Base-by-base conservation (phyloP, 2,888 invertebrate species). In the Embidobia sp. region DNA sequence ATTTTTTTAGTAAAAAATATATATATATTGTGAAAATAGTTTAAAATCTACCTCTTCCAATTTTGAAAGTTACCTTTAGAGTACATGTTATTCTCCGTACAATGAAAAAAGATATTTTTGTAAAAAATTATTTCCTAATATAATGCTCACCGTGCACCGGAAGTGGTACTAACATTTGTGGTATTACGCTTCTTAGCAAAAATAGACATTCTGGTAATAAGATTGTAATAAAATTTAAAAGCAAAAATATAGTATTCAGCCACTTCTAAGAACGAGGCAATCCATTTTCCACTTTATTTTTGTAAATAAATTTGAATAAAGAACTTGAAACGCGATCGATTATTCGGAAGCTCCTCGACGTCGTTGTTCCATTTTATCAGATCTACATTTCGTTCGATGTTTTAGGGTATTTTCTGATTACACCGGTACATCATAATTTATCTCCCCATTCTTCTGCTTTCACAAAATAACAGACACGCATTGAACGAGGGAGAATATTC, bases 141-240 rank as follows among this genome's bases (percentile, higher is more conserved):
- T 18, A 42, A 57, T 31, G 15, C 3, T 15, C 6, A 3, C 16
- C 7, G 7, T 29, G 2, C 33, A 15, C 18, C 27, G 61, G 27
- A 49, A 49, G 49, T 63, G 18, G 49, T 63, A 37, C 27, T 19
- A 27, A 37, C 22, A 49, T 49, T 48, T 16, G 11, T 11, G 40
- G 40, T 40, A 49, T 49, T 63, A 40, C 40, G 49, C 40, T 49
- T 35, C 27, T 48, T 18, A 44, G n/a, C 8, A 11, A 5, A 13
- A 49, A 49, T 49, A 40, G 5, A 29, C 19, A 13, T 46, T 46
- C 35, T 18, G 35, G 66, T 55, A 66, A 46, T 46, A 55, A 66
- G 53, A 66, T 66, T 66, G 53, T n/a, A n/a, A n/a, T n/a, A n/a
- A n/a, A 53, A 66, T 66, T 66, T 66, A 29, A 66, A 66, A 66